Evolutionary conservation across 1,140 invertebrate species (phyloP), one percentile per base, ranked within the genome.

Genomic region (Lepeophtheirus salmonis): DNA sequence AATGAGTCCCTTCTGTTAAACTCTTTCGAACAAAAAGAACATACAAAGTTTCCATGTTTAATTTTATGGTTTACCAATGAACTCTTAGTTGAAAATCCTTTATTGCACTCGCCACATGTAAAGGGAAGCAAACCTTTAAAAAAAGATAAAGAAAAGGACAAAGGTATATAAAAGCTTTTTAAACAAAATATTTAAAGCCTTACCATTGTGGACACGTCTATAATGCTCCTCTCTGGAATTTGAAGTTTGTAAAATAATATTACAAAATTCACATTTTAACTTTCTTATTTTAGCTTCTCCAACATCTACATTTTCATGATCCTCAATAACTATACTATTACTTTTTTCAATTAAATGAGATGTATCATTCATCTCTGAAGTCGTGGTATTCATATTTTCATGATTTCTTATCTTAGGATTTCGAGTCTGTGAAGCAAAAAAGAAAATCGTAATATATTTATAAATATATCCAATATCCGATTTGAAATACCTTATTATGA

Each of bases 1-100:
- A 71, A 77, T 13, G 74, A 75, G 60, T 77, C 75, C 26, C 72
- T 72, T 63, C 76, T 71, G 73, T 76, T 67, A 55, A 55, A 64
- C 48, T 24, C 49, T 60, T 21, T 20, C 12, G 50, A 54, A 23
- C 10, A 24, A 54, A 54, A 54, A 14, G n/a, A 4, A 54, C 3
- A 3, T 3, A 13, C 4, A 54, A 54, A 54, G 52, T 12, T 54
- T 20, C 23, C 52, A 20, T 54, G 52, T 20, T 20, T 54, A 14
- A 16, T 54, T 50, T 54, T 54, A 20, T 54, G 52, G 13, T 54
- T 54, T 14, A 21, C n/a, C 2, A 54, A 23, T 3, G 52, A 20
- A 16, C 52, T 24, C 16, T 54, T 54, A 20, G 52, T 21, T 14
- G 20, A 21, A 24, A 54, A 54, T 2, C 52, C 52, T 20, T 21